Conservation (phyloP, 2,888 invertebrate genomes). For the Halictus quadricinctus region DNA sequence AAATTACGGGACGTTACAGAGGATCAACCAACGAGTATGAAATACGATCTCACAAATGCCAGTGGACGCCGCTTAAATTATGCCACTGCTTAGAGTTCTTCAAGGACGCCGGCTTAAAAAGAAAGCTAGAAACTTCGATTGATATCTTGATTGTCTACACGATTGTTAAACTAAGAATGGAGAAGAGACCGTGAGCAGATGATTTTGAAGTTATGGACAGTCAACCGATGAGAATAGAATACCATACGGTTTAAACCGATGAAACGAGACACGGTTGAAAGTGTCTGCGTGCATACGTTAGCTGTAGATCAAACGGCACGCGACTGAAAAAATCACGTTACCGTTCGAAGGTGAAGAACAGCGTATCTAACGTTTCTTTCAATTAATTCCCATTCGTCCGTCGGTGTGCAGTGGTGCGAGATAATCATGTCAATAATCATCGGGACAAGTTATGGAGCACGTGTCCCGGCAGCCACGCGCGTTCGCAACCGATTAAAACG, state of each 20-base stretch:
- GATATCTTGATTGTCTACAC: neutral
- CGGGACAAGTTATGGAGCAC: conserved; percentile 54
- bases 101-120: neutral
- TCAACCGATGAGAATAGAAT: neutral
- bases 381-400: conserved; percentile 37
- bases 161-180: neutral
- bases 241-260: neutral
- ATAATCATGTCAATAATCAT: conserved; percentile 62
- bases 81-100: neutral
- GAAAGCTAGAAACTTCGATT: neutral
- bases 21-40: too few relatives aligned
- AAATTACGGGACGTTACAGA: too few relatives aligned
- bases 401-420: conserved; percentile 37
- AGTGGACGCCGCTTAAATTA: neutral
- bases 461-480: conserved; percentile 35
- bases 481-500: conserved; percentile 61
- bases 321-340: neutral
- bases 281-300: neutral
- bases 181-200: neutral
- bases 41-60: neutral
- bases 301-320: neutral
- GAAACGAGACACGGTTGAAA: neutral
- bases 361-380: conserved; percentile 29
- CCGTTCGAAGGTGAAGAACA: conserved; percentile 26
- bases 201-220: neutral